These are phyloP conservation scores for Ruditapes philippinarum DNA, from an alignment of 1,140 invertebrate genomes.

Conservation along the genomic window DNA sequence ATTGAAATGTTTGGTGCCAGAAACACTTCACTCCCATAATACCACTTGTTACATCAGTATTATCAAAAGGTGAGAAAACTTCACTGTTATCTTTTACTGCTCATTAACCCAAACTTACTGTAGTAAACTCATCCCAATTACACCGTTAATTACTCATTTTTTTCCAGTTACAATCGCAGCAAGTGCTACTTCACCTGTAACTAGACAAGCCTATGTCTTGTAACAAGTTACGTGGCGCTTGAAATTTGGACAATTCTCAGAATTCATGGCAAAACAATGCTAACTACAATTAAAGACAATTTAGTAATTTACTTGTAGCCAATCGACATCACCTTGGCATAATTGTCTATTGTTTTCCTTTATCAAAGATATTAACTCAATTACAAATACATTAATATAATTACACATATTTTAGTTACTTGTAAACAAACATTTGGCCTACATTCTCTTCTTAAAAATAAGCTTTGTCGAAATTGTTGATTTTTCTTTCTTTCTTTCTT, in stretches of 20 bases:
- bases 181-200: background rate
- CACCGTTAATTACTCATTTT: slow-evolving; percentile 7
- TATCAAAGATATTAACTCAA: slow-evolving; percentile 1
- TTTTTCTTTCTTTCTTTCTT: too few species aligned
- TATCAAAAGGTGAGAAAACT: background rate
- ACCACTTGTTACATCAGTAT: background rate
- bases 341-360: slow-evolving; percentile 1
- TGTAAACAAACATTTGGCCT: too few species aligned
- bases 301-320: background rate
- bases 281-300: background rate
- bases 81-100: slow-evolving; percentile 7
- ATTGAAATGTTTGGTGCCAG: background rate
- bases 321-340: background rate
- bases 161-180: background rate
- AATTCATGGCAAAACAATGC: background rate
- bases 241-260: background rate
- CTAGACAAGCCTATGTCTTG: background rate
- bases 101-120: background rate
- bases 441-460: too few species aligned
- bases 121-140: background rate
- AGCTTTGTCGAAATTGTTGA: too few species aligned
- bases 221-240: background rate
- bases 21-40: background rate
- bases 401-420: too few species aligned
- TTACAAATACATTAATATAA: background rate